Percentiles rank a stretch among this genome's conserved stretches.
phyloP scores from a whole-genome alignment of 2,797 vertebrate genomes.

The Chloroceryle amazona region DNA sequence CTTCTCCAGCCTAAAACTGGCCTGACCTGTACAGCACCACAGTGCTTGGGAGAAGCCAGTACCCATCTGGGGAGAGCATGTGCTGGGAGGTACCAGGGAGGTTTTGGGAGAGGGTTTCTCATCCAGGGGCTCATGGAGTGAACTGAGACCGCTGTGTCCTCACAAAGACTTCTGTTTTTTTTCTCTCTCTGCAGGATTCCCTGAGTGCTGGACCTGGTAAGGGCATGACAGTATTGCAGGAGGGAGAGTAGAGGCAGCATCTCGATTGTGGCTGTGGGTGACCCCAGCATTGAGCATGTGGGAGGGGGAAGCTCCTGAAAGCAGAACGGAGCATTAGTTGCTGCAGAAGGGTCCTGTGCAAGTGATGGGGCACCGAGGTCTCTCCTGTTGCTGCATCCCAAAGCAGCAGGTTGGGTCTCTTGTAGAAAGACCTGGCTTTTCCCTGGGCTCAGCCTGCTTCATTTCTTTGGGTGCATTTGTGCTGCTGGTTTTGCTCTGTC shows the following conservation, averaged over 20 bases:
- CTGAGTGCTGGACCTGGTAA: slow-evolving; percentile 79
- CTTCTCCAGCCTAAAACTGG: neutral
- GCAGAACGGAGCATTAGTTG: neutral
- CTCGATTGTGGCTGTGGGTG: neutral
- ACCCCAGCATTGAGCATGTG: rapidly evolving
- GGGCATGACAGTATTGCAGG: neutral
- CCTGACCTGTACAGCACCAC: neutral
- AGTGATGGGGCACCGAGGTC: rapidly evolving
- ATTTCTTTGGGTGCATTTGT: rapidly evolving
- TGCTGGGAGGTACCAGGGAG: neutral
- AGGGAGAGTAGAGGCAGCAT: neutral
- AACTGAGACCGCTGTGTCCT: rapidly evolving
- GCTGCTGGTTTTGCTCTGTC: neutral
- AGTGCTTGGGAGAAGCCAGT: neutral
- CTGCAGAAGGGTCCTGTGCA: neutral
- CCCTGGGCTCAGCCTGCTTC: rapidly evolving
- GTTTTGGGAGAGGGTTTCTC: neutral
- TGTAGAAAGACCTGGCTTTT: rapidly evolving
- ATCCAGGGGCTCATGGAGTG: rapidly evolving
- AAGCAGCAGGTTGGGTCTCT: neutral
- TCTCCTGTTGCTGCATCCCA: neutral
- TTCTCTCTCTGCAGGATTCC: slow-evolving; percentile 69
- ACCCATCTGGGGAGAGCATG: rapidly evolving
- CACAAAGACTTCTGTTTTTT: neutral
- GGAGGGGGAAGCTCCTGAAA: neutral